Conservation (phyloP, 2,797 vertebrate species). For the Acanthornis magna region DNA sequence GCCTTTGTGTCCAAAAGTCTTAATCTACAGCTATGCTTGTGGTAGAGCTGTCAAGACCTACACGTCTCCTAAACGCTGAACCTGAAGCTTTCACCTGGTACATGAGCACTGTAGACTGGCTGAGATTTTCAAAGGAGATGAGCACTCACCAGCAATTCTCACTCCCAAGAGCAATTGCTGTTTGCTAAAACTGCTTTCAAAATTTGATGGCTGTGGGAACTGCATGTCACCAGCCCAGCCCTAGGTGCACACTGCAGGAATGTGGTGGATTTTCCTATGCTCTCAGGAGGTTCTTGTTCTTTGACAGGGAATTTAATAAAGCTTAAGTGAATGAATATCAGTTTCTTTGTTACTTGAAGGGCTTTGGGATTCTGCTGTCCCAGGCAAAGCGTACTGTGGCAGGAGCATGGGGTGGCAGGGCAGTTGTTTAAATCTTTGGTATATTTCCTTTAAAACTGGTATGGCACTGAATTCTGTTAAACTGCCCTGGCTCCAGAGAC, state of each 20-base stretch:
- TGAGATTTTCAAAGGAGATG: background rate
- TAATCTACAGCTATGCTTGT: background rate
- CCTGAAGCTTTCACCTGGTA: background rate
- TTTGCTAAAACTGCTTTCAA: background rate
- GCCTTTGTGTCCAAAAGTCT: background rate
- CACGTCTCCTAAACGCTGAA: background rate
- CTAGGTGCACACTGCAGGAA: background rate
- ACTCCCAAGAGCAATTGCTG: background rate
- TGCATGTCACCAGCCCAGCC: background rate
- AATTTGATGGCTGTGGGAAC: accelerated
- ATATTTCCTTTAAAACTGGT: background rate
- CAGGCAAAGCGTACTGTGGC: background rate
- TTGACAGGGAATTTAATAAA: background rate
- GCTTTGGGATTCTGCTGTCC: background rate
- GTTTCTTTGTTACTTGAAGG: background rate
- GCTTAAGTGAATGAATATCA: background rate
- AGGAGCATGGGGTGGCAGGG: background rate
- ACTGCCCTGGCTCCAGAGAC: background rate
- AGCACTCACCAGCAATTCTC: background rate
- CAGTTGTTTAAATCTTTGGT: background rate
- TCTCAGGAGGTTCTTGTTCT: background rate
- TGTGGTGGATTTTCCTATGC: background rate
- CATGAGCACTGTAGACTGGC: background rate
- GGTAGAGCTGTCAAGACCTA: background rate
- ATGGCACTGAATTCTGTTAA: background rate